Base-by-base conservation (phyloP, 2,113 vertebrate species). In the Calyptomena viridis region DNA sequence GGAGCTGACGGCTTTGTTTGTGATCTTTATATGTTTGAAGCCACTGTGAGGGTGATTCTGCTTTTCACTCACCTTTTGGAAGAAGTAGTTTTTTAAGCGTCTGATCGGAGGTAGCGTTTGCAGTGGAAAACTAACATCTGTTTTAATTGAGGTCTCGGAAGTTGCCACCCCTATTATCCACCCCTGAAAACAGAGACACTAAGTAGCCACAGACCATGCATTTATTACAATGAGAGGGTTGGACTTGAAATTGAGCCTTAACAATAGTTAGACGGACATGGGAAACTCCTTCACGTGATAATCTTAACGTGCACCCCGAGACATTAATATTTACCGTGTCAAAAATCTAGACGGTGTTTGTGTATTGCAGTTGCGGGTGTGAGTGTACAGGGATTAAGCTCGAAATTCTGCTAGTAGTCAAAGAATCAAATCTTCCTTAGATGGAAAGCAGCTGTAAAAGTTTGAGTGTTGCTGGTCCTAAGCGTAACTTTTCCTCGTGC, bases 361-460 rank as follows among this genome's bases (percentile, higher is more conserved):
- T 39, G 0, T 68, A 14, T 28, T 47, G 39, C 4, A 49, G 53
- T 4, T 46, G 53, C n/a, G 42, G 20, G 23, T 35, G 27, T 35
- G 28, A 53, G 20, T 8, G 11, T 19, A 17, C 15, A 8, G 40
- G 59, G 79, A 40, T 94, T 81, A 87, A 91, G 71, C 24, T 76
- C 1, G 4, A 87, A 89, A 89, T 87, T 83, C 30, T 68, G 4
- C 31, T 74, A 50, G 52, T 30, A 62, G 44, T 14, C 60, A 23
- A 47, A 76, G 53, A 90, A 72, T 72, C 47, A 31, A 8, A 33
- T 84, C 58, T 80, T 94, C 86, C 94, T 86, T 93, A 96, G 90
- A 84, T 88, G 86, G 94, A 30, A 86, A 81, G 46, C 64, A 25
- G 3, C 80, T 75, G 60, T 42, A 23, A 77, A 84, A 84, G 58